phyloP scores from a whole-genome alignment of 1,140 invertebrate species.

The Penaeus chinensis region DNA sequence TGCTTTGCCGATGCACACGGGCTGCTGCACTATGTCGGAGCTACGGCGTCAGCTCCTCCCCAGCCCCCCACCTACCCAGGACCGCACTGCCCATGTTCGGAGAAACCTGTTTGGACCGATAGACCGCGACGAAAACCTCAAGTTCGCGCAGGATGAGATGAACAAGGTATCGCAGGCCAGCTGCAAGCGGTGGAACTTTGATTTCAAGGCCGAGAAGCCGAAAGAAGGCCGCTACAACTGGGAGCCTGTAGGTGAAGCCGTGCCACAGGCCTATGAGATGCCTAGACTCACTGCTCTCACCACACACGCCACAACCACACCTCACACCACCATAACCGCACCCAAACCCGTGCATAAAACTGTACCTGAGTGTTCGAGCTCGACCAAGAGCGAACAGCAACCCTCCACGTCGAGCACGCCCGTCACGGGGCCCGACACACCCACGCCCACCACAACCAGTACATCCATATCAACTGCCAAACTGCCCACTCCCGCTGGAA shows the following conservation, averaged over 20 bases:
- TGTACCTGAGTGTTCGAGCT: not conserved
- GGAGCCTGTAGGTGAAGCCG: slow-evolving; percentile 35
- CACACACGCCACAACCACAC: slow-evolving; percentile 1
- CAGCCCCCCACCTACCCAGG: slow-evolving; percentile 17
- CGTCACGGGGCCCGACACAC: no score
- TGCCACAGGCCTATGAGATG: slow-evolving; percentile 60
- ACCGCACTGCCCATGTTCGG: slow-evolving; percentile 67
- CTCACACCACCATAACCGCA: slow-evolving; percentile 8
- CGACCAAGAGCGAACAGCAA: no score
- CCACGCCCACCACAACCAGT: no score
- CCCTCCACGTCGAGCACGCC: no score
- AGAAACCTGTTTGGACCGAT: slow-evolving; percentile 72
- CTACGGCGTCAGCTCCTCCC: not conserved
- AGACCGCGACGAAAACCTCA: slow-evolving; percentile 70
- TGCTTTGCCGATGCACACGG: slow-evolving; percentile 14
- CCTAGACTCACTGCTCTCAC: slow-evolving; percentile 19
- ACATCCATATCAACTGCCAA: no score
- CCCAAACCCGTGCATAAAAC: not conserved
- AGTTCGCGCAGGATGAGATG: slow-evolving; percentile 69
- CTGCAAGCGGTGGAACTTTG: slow-evolving; percentile 71
- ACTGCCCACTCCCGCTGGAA: no score
- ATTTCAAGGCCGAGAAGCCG: slow-evolving; percentile 69
- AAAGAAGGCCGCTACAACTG: slow-evolving; percentile 60
- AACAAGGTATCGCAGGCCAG: slow-evolving; percentile 68
- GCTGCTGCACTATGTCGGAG: slow-evolving; percentile 36